Evolutionary conservation across 2,797 vertebrate species (phyloP), one percentile per base, ranked within the genome.

Genomic region (Intellagama lesueurii): DNA sequence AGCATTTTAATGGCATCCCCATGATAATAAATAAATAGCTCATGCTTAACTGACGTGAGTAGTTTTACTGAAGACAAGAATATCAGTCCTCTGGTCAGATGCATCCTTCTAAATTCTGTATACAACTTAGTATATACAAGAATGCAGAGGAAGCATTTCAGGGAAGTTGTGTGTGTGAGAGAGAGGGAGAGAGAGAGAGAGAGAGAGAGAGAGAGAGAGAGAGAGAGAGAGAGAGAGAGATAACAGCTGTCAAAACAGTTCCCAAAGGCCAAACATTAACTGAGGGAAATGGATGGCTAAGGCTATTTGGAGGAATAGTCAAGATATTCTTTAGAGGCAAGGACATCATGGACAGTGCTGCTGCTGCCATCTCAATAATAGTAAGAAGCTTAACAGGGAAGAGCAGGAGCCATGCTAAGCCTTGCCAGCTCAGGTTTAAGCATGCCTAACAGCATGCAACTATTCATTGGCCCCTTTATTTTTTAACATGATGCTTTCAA

Each of bases 21-120:
- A 4, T 88, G 93, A 92, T 85, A 24, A 22, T 14, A 28, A 26
- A 56, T 19, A 14, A 26, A 24, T 80, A 6, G 79, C 66, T 44
- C n/a, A 19, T 92, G 87, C 89, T 91, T 92, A 92, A 76, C 19
- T 87, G 91, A 83, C 88, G 75, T 92, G 89, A 93, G 91, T 93
- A 91, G 91, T 93, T 86, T 86, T 90, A 91, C 2, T 56, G 92
- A 92, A 91, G 91, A 91, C 88, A 94, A 91, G 90, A 92, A 19
- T 64, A 93, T 92, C 90, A 94, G 93, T 94, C 87, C 72, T 91
- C 92, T 91, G 85, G 81, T 89, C 24, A 56, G 81, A 68, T 91
- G 91, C 44, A 80, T 89, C 1, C 26, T 85, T 91, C 68, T 83
- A 88, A 73, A 84, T 90, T 91, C 66, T 91, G 0, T 17, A 77